phyloP scores from a whole-genome alignment of 2,113 vertebrate species.

The Accipiter cooperii region DNA sequence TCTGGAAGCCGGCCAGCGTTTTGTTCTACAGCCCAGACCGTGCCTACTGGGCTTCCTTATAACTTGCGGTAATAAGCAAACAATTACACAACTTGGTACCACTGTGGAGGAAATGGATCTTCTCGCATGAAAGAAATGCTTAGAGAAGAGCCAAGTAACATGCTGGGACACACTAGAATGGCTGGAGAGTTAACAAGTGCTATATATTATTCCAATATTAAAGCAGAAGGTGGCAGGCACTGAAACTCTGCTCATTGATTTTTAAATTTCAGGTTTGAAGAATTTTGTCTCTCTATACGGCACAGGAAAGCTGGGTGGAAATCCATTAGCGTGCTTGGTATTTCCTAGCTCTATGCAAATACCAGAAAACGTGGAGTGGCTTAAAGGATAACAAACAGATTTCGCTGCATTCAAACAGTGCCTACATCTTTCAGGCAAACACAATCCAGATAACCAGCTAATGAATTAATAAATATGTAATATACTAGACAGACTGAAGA shows the following conservation, averaged over 20 bases:
- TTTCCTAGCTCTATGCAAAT: neutral
- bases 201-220: neutral
- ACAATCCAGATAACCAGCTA: neutral
- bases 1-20: neutral
- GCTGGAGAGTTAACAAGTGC: neutral
- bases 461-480: neutral
- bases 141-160: neutral
- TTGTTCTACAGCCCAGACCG: neutral
- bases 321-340: neutral
- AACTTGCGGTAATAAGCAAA: neutral
- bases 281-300: neutral
- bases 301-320: neutral
- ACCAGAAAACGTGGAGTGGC: neutral
- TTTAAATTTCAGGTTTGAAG: neutral
- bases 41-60: neutral
- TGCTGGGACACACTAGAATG: neutral
- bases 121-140: neutral
- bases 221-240: neutral
- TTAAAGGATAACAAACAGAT: neutral
- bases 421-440: neutral
- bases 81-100: neutral
- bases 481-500: neutral
- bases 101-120: neutral
- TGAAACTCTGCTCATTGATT: neutral
- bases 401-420: neutral